A percentile compares a stretch with the other conserved stretches of the same genome.
Evolutionary conservation across 1,140 invertebrate species (phyloP).

Genomic region (Zaprionus ghesquierei): DNA sequence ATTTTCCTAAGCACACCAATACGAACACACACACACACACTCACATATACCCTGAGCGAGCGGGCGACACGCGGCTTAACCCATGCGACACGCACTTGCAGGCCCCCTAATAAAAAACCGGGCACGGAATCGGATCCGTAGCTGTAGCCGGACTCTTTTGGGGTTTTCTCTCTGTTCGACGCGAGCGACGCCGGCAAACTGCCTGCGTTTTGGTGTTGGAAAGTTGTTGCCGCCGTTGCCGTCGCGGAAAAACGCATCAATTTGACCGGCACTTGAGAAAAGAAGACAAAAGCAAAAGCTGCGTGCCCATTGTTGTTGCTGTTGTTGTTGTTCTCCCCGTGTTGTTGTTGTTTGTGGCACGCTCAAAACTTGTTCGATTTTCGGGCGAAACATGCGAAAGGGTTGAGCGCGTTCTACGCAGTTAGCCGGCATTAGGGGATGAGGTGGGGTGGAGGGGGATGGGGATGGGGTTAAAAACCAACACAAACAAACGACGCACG

Average conservation of each 20-base stretch:
- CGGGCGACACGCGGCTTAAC: neutral
- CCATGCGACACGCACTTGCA: neutral
- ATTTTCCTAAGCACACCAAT: neutral
- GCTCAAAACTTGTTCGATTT: slow-evolving; percentile 74
- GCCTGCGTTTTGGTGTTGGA: slow-evolving; percentile 46
- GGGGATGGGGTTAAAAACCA: slow-evolving; percentile 29
- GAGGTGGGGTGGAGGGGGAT: neutral
- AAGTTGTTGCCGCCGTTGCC: slow-evolving; percentile 41
- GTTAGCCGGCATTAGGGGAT: slow-evolving; percentile 18
- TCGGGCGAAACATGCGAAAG: slow-evolving; percentile 54
- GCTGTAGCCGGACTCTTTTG: slow-evolving; percentile 20
- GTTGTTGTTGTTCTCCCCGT: slow-evolving; percentile 29
- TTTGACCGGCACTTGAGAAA: slow-evolving; percentile 70
- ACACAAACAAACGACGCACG: slow-evolving; percentile 67
- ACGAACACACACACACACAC: slow-evolving; percentile 3
- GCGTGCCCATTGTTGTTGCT: slow-evolving; percentile 58
- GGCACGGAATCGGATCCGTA: neutral
- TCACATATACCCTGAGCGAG: too few species aligned
- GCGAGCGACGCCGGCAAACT: slow-evolving; percentile 71
- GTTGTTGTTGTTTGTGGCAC: slow-evolving; percentile 33
- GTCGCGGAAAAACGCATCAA: slow-evolving; percentile 76
- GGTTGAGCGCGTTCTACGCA: slow-evolving; percentile 51
- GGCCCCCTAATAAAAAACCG: neutral
- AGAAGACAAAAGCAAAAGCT: slow-evolving; percentile 76
- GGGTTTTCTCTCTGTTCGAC: slow-evolving; percentile 52